A percentile compares a stretch with the other conserved stretches of the same genome.
Evolutionary conservation across 2,888 invertebrate genomes (phyloP).

Genomic region (Embidobia sp.): DNA sequence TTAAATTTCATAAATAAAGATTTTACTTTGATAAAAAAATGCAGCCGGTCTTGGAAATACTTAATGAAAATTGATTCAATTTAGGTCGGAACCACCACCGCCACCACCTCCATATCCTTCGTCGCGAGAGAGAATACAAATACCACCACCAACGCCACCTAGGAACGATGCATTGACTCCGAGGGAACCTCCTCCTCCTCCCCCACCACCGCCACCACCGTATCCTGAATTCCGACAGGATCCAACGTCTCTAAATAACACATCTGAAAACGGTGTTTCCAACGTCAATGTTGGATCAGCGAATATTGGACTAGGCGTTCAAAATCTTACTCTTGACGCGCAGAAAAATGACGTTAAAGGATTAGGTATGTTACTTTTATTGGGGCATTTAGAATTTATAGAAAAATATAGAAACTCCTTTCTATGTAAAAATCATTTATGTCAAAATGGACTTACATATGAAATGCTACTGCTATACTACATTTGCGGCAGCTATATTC

Average conservation of each 20-base stretch:
- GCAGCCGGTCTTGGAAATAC: no score
- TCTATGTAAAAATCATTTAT: no score
- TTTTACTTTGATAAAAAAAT: no score
- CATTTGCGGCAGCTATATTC: no score
- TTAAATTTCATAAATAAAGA: no score
- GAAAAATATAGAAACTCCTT: no score
- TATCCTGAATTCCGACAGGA: slow-evolving; percentile 80
- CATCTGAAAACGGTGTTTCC: not conserved
- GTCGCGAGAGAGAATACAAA: slow-evolving; percentile 77
- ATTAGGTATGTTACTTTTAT: slow-evolving; percentile 25
- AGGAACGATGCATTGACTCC: slow-evolving; percentile 82
- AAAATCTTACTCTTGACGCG: slow-evolving; percentile 6
- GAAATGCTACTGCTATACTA: no score
- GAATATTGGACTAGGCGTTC: slow-evolving; percentile 12
- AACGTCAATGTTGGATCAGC: slow-evolving; percentile 58
- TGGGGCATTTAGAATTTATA: no score
- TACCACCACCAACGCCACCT: slow-evolving; percentile 80
- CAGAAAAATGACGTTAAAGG: slow-evolving; percentile 37
- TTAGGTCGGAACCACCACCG: slow-evolving; percentile 85
- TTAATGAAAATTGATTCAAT: no score
- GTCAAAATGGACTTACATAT: no score
- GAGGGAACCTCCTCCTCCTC: slow-evolving; percentile 84
- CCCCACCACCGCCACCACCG: slow-evolving; percentile 85
- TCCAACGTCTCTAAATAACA: slow-evolving; percentile 14
- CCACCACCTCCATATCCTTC: slow-evolving; percentile 83